phyloP scores from a whole-genome alignment of 2,797 vertebrate genomes.

The Steatocranus sp. region DNA sequence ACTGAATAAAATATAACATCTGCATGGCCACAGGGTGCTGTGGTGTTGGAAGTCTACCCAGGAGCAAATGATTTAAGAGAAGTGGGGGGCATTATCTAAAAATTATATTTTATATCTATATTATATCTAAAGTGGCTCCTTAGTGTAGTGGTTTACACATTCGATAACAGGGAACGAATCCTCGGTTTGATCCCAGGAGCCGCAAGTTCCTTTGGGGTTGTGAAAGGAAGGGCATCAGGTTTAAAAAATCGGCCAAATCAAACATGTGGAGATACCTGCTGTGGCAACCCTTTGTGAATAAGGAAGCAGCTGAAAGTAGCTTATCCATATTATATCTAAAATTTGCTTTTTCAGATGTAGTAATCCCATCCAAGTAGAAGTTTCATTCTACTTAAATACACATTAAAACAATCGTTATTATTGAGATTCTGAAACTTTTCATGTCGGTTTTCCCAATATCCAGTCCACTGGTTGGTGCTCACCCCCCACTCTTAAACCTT shows the following conservation, averaged over 20 bases:
- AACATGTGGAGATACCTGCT: background rate
- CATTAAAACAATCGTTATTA: background rate
- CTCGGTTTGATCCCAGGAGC: background rate
- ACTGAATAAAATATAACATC: conserved; percentile 72
- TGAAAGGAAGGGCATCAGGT: background rate
- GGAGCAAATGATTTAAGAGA: conserved; percentile 41
- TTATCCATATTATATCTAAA: background rate
- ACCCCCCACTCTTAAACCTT: background rate
- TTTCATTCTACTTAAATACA: background rate
- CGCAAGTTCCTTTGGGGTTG: background rate
- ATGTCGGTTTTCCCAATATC: background rate
- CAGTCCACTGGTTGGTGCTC: background rate
- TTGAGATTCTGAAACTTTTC: background rate
- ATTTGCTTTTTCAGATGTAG: background rate
- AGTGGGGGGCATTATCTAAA: conserved; percentile 27
- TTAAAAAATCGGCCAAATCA: background rate
- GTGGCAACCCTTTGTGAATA: background rate
- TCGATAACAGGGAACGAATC: background rate
- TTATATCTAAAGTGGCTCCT: background rate
- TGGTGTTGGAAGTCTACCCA: conserved; percentile 43
- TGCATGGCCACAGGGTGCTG: conserved; percentile 54
- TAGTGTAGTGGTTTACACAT: background rate
- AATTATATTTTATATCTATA: conserved; percentile 31
- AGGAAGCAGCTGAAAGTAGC: background rate
- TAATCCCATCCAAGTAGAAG: background rate